Evolutionary conservation across 2,888 invertebrate species (phyloP).

Genomic region (Andrena minutula): DNA sequence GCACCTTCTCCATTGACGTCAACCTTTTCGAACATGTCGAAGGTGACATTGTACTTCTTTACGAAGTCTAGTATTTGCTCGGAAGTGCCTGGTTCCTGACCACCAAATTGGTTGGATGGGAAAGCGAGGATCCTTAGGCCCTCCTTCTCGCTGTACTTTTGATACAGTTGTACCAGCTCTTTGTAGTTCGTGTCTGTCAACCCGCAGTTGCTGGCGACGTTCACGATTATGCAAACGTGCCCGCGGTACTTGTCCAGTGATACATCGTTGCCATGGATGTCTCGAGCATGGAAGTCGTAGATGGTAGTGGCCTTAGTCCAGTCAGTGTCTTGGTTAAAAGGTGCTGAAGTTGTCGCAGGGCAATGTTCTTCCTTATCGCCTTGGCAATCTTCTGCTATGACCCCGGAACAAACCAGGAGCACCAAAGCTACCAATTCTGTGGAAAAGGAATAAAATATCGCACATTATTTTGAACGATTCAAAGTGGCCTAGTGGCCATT

Average conservation of each 20-base stretch:
- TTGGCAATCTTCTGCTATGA: constrained; percentile 37
- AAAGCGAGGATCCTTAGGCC: constrained; percentile 89
- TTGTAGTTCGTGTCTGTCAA: constrained; percentile 93
- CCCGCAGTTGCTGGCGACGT: constrained; percentile 95
- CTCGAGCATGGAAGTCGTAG: constrained; percentile 93
- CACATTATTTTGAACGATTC: background rate
- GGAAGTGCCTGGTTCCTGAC: constrained; percentile 84
- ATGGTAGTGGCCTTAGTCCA: constrained; percentile 90
- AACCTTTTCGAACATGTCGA: constrained; percentile 83
- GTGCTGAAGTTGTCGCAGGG: background rate
- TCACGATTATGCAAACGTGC: constrained; percentile 93
- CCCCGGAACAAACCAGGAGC: constrained; percentile 8
- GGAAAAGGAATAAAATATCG: background rate
- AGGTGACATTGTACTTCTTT: constrained; percentile 79
- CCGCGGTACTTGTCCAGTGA: constrained; percentile 92
- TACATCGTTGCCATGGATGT: constrained; percentile 93
- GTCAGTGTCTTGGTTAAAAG: constrained; percentile 83
- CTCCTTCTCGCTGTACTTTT: constrained; percentile 89
- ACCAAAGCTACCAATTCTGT: constrained; percentile 25
- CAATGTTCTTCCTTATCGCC: constrained; percentile 31
- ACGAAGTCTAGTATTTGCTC: constrained; percentile 81
- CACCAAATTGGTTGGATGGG: constrained; percentile 89
- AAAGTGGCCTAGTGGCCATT: background rate
- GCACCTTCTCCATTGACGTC: constrained; percentile 84
- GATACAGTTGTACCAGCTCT: constrained; percentile 91